These are phyloP conservation scores for Aptenodytes forsteri DNA, from an alignment of 2,113 vertebrate genomes.

Conservation along the genomic window DNA sequence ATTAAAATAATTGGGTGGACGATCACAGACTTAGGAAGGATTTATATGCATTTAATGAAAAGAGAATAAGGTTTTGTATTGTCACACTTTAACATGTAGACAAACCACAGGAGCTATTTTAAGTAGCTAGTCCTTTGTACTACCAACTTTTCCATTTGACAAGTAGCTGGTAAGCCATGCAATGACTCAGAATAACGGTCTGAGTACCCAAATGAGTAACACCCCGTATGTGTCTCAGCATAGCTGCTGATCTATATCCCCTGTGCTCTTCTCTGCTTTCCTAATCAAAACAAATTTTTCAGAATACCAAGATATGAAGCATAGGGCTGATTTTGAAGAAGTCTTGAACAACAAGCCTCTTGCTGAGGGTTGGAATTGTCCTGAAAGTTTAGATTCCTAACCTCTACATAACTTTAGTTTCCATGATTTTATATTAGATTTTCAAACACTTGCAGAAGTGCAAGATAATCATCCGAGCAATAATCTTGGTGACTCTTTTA, in stretches of 20 bases:
- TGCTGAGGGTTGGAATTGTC: not conserved
- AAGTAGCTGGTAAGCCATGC: not conserved
- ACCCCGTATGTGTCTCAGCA: not conserved
- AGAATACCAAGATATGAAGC: not conserved
- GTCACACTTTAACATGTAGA: not conserved
- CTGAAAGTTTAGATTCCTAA: not conserved
- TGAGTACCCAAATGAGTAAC: not conserved
- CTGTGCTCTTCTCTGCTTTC: not conserved
- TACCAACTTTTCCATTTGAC: not conserved
- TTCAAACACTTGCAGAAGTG: not conserved
- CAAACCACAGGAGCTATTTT: not conserved
- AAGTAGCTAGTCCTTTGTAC: not conserved
- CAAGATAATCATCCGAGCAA: not conserved
- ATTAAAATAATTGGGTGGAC: not conserved
- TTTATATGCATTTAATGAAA: not conserved
- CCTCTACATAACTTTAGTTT: not conserved
- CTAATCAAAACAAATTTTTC: not conserved
- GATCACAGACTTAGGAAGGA: not conserved
- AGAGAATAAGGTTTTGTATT: not conserved
- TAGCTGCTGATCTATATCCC: not conserved
- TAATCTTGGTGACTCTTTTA: not conserved
- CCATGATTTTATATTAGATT: not conserved
- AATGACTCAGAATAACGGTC: not conserved
- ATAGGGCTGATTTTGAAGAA: not conserved
- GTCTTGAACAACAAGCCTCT: not conserved